Conservation (phyloP, 2,888 invertebrate genomes). For the Osmoderma eremita region DNA sequence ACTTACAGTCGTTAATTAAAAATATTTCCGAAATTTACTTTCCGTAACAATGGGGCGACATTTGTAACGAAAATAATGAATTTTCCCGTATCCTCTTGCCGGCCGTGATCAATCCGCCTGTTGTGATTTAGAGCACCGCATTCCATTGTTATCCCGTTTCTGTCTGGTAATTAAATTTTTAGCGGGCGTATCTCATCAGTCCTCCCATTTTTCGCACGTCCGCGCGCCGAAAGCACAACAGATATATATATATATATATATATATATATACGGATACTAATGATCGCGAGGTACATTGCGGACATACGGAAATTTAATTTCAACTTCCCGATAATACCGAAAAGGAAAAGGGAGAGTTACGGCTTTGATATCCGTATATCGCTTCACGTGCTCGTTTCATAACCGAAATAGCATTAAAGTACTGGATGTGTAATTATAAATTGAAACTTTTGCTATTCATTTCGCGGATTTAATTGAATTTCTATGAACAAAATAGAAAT, state of each 20-base stretch:
- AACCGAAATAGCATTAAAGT: constrained; percentile 3
- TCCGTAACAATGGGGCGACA: constrained; percentile 17
- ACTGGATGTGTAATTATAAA: not conserved
- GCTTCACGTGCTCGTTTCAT: not conserved
- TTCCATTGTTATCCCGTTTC: constrained; percentile 30
- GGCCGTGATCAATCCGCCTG: constrained; percentile 29
- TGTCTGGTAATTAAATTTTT: constrained; percentile 45
- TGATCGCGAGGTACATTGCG: constrained; percentile 27
- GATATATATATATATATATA: too few relatives aligned
- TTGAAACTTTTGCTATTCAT: not conserved
- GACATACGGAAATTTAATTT: constrained; percentile 30
- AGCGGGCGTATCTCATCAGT: constrained; percentile 42
- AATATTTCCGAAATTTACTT: constrained; percentile 19
- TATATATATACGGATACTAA: constrained; percentile 37
- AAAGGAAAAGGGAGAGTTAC: constrained; percentile 28
- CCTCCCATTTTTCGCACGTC: constrained; percentile 41
- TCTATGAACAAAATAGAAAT: too few relatives aligned
- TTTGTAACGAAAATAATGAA: constrained; percentile 30
- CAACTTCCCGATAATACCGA: constrained; percentile 29
- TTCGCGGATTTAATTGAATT: too few relatives aligned
- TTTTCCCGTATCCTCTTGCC: constrained; percentile 16
- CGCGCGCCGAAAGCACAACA: constrained; percentile 21
- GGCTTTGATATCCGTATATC: constrained; percentile 10
- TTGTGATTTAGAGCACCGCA: constrained; percentile 21
- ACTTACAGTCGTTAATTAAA: constrained; percentile 21